Evolutionary conservation across 2,888 invertebrate species (phyloP).

Genomic region (Chorisops tibialis): DNA sequence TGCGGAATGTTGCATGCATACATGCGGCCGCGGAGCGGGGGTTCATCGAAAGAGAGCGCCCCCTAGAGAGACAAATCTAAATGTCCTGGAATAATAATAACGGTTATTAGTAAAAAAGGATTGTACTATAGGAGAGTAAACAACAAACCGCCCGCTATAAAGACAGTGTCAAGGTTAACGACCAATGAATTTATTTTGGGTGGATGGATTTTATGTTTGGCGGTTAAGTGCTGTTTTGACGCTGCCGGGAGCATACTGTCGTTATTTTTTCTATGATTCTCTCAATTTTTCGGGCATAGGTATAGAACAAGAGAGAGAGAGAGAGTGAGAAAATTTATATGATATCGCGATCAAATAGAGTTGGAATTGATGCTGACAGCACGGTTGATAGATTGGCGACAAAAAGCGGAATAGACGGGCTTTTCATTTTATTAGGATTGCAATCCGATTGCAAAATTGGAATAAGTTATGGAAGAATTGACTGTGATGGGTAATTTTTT

Average conservation of each 20-base stretch:
- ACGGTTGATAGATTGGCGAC: background rate
- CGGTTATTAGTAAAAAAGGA: conserved; percentile 30
- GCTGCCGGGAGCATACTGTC: conserved; percentile 6
- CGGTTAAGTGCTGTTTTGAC: conserved; percentile 31
- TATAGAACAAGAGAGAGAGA: no score
- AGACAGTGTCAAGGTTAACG: conserved; percentile 52
- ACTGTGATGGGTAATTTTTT: no score
- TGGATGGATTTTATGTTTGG: conserved; percentile 52
- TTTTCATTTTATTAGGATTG: no score
- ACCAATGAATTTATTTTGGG: conserved; percentile 53
- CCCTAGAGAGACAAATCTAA: conserved; percentile 19
- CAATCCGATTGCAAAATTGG: no score
- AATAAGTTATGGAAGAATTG: no score
- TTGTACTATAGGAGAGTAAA: conserved; percentile 23
- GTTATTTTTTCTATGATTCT: background rate
- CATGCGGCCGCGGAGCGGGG: background rate
- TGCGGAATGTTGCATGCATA: background rate
- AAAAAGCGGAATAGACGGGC: background rate
- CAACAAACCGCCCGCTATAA: conserved; percentile 17
- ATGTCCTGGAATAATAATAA: conserved; percentile 31
- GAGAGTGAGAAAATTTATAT: conserved; percentile 23
- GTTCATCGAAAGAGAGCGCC: background rate
- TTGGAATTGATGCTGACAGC: conserved; percentile 10
- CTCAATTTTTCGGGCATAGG: background rate
- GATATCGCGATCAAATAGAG: conserved; percentile 15